Percentiles rank a stretch among this genome's conserved stretches.
Evolutionary conservation across 1,140 invertebrate species (phyloP).

Genomic region (Microplitis mediator): DNA sequence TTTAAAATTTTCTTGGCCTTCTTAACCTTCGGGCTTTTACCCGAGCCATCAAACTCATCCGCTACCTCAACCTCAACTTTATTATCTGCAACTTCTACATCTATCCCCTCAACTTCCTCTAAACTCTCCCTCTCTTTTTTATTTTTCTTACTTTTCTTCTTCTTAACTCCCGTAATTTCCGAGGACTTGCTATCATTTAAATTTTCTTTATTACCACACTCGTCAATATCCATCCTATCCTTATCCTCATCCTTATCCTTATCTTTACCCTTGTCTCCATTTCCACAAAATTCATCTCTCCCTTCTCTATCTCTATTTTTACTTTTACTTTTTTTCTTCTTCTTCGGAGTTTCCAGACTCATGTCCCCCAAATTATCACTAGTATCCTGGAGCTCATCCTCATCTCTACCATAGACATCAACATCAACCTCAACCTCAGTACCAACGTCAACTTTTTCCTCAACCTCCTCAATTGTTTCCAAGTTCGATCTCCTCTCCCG

Average conservation of each 20-base stretch:
- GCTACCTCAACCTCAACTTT: neutral
- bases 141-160: constrained; percentile 32
- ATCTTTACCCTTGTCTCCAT: neutral
- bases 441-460: constrained; percentile 42
- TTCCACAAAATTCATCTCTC: neutral
- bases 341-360: constrained; percentile 27
- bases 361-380: neutral
- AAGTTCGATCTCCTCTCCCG: constrained; percentile 38
- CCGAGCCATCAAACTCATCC: neutral
- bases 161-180: neutral
- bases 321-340: constrained; percentile 34
- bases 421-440: constrained; percentile 42
- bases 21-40: neutral
- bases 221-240: neutral
- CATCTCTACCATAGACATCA: constrained; percentile 3
- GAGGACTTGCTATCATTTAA: neutral
- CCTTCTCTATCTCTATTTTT: neutral
- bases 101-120: neutral
- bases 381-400: constrained; percentile 7
- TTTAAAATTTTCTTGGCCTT: constrained; percentile 31
- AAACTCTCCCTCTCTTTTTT: neutral
- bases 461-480: constrained; percentile 49
- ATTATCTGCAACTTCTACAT: neutral
- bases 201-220: neutral
- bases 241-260: constrained; percentile 4